These are phyloP conservation scores for Notarius lentiginosus DNA, from an alignment of 2,113 vertebrate genomes.

Conservation along the genomic window DNA sequence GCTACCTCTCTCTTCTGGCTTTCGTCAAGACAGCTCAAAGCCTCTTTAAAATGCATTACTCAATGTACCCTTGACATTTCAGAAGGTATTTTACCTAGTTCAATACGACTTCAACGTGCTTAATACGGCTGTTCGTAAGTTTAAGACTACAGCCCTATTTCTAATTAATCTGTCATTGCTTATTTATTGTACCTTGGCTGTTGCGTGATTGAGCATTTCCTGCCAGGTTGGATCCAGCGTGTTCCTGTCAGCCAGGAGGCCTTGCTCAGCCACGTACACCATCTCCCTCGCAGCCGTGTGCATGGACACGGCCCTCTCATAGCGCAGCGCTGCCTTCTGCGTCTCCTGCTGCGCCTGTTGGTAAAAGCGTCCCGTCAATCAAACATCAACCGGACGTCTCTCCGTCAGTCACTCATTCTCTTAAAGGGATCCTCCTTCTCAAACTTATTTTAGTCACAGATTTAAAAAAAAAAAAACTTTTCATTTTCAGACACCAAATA, in stretches of 20 bases:
- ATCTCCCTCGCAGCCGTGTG: constrained; percentile 90
- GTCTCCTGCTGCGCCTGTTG: constrained; percentile 90
- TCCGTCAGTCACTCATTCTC: no score
- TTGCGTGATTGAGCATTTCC: constrained; percentile 93
- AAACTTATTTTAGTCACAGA: no score
- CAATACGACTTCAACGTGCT: neutral
- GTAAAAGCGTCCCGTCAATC: constrained; percentile 17
- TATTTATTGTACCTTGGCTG: constrained; percentile 77
- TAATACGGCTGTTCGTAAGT: constrained; percentile 3
- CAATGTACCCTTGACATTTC: constrained; percentile 24
- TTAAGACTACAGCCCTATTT: neutral
- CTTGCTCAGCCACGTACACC: constrained; percentile 92
- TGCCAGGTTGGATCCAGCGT: constrained; percentile 91
- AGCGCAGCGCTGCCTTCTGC: constrained; percentile 85
- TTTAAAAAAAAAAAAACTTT: no score
- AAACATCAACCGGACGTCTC: constrained; percentile 14
- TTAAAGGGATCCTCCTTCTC: no score
- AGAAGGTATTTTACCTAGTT: neutral
- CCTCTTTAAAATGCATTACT: neutral
- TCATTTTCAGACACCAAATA: no score
- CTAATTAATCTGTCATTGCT: neutral
- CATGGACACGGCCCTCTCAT: constrained; percentile 89
- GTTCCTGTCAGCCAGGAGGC: constrained; percentile 84
- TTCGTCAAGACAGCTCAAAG: neutral
- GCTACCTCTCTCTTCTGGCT: neutral